A percentile compares a stretch with the other conserved stretches of the same genome.
phyloP scores from a whole-genome alignment of 2,797 vertebrate species.

The Picus viridis region DNA sequence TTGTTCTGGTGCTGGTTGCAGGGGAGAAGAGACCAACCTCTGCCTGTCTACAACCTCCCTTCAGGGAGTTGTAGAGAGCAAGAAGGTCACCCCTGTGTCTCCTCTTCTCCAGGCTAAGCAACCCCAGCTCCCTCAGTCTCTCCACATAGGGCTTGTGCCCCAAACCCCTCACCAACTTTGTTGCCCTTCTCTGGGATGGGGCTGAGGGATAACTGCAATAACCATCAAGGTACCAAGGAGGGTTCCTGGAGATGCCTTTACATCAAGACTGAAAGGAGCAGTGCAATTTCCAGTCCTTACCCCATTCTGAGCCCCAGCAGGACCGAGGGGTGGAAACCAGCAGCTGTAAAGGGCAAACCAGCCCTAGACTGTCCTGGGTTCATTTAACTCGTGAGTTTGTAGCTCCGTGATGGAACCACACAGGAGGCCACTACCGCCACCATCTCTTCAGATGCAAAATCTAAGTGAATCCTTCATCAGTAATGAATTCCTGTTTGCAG shows the following conservation, averaged over 20 bases:
- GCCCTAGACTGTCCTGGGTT: not conserved
- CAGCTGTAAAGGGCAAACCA: not conserved
- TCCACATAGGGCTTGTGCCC: too few relatives aligned
- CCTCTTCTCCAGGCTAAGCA: too few relatives aligned
- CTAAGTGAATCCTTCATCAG: not conserved
- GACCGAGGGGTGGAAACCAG: not conserved
- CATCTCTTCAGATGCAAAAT: not conserved
- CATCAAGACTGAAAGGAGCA: not conserved
- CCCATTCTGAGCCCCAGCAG: not conserved
- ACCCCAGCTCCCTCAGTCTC: too few relatives aligned
- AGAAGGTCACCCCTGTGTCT: too few relatives aligned
- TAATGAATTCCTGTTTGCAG: constrained; percentile 55
- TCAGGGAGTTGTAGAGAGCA: too few relatives aligned
- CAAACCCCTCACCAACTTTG: too few relatives aligned
- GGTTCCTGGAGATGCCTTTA: not conserved
- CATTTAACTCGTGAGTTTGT: not conserved
- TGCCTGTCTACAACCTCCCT: too few relatives aligned
- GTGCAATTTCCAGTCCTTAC: not conserved
- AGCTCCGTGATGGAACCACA: not conserved
- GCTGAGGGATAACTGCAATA: not conserved
- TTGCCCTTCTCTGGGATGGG: too few relatives aligned
- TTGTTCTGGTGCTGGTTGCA: too few relatives aligned
- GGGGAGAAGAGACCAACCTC: too few relatives aligned
- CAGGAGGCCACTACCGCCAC: not conserved
- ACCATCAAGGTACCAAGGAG: accelerated